phyloP scores from a whole-genome alignment of 2,888 invertebrate species.

The Eretmocerus hayati region DNA sequence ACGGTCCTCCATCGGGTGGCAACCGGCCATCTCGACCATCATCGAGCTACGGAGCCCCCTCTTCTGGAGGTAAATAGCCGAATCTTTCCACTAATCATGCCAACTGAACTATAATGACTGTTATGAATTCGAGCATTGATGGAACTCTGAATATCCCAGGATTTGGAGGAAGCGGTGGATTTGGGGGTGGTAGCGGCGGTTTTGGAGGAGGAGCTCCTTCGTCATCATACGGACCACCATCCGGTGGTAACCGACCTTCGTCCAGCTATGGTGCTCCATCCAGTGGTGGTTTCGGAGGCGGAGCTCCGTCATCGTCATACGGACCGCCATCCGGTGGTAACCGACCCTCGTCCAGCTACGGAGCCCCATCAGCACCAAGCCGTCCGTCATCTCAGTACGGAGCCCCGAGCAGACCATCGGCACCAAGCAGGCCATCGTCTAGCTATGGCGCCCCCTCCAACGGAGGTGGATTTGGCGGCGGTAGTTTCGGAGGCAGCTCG shows the following conservation, averaged over 20 bases:
- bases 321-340: slow-evolving; percentile 40
- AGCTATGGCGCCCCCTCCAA: slow-evolving; percentile 34
- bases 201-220: slow-evolving; percentile 24
- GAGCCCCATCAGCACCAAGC: slow-evolving; percentile 39
- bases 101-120: not conserved
- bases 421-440: slow-evolving; percentile 25
- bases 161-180: slow-evolving; percentile 17
- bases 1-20: slow-evolving; percentile 40
- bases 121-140: slow-evolving; percentile 17
- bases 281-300: slow-evolving; percentile 22
- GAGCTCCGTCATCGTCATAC: slow-evolving; percentile 37
- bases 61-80: slow-evolving; percentile 26
- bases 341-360: slow-evolving; percentile 36
- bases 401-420: slow-evolving; percentile 38
- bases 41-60: slow-evolving; percentile 35
- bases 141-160: no score
- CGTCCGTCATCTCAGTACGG: slow-evolving; percentile 40
- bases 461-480: slow-evolving; percentile 26
- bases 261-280: slow-evolving; percentile 9
- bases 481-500: slow-evolving; percentile 23
- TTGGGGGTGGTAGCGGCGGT: slow-evolving; percentile 28
- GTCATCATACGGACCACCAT: slow-evolving; percentile 32
- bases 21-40: slow-evolving; percentile 40
- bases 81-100: not conserved
- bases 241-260: slow-evolving; percentile 25